Conservation (phyloP, 2,888 invertebrate genomes). For the Macaria liturata region DNA sequence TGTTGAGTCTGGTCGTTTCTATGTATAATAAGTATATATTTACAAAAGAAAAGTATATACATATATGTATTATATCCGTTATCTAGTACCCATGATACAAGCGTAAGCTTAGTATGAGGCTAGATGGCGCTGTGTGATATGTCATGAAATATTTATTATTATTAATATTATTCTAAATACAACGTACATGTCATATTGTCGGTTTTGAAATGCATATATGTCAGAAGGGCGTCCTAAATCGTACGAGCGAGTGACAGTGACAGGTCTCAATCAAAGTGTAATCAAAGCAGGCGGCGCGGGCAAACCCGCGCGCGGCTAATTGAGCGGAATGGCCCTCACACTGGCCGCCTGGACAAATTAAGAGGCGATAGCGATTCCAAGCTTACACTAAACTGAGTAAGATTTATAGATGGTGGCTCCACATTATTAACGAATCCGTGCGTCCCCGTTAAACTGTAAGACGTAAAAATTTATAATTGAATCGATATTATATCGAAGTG, state of each 20-base stretch:
- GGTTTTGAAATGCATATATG: conserved; percentile 54
- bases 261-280: conserved; percentile 76
- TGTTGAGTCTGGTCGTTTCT: no score
- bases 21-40: no score
- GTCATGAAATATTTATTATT: no score
- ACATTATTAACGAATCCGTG: not conserved
- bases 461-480: no score
- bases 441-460: no score
- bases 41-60: no score
- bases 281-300: conserved; percentile 74
- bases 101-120: no score
- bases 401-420: not conserved
- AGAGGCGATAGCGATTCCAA: conserved; percentile 40
- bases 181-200: conserved; percentile 12
- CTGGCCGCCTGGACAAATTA: conserved; percentile 43
- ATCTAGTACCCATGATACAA: no score
- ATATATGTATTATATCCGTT: no score
- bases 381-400: not conserved
- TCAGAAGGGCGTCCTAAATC: conserved; percentile 47
- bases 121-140: no score
- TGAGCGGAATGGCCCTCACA: conserved; percentile 69
- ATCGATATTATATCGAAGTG: no score
- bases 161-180: no score
- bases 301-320: conserved; percentile 67
- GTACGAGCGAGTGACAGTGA: conserved; percentile 54